Evolutionary conservation across 2,888 invertebrate species (phyloP), one percentile per base, ranked within the genome.

Genomic region (Caenorhabditis becei): DNA sequence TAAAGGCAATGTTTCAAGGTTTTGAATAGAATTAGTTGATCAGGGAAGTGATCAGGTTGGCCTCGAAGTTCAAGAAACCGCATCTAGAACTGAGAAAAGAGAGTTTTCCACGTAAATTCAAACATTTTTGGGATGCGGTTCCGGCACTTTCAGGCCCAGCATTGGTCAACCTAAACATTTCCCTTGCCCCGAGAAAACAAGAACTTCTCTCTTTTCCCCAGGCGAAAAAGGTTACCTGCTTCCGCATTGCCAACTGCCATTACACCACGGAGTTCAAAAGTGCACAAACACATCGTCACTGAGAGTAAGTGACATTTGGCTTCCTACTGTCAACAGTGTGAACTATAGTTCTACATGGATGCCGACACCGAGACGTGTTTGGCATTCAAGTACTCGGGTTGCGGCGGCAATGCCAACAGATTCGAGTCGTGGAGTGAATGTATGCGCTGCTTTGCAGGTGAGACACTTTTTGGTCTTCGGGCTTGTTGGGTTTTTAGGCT

Each of bases 261-360:
- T 77, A 24, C 75, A 77, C 18, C 62, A 67, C 62, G 75, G 75
- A 62, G 75, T 77, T 61, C 75, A 77, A 62, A 54, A 77, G 58
- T 77, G 75, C 62, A 56, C 66, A 56, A 77, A 77, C 20, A 77
- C 32, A 24, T 67, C 75, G 18, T 77, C 75, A 10, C 28, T 77
- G 24, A 35, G 75, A 28, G 75, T 77, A 26, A 28, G 67, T 26
- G n/a, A 69, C 23, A n/a, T 41, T 10, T 20, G 5, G 18, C 20
- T 20, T 49, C 20, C 14, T 11, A 26, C 26, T 2, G 23, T 23
- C 16, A 20, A 51, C 18, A 37, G 23, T 59, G 20, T 37, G n/a
- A n/a, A n/a, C 28, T 75, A 26, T 53, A 77, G 75, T 77, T 58
- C 47, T 67, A 67, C 47, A 54, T 77, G 75, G 75, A 77, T 54